Conservation (phyloP, 2,113 vertebrate species). For the Pelvicachromis taeniatus region DNA sequence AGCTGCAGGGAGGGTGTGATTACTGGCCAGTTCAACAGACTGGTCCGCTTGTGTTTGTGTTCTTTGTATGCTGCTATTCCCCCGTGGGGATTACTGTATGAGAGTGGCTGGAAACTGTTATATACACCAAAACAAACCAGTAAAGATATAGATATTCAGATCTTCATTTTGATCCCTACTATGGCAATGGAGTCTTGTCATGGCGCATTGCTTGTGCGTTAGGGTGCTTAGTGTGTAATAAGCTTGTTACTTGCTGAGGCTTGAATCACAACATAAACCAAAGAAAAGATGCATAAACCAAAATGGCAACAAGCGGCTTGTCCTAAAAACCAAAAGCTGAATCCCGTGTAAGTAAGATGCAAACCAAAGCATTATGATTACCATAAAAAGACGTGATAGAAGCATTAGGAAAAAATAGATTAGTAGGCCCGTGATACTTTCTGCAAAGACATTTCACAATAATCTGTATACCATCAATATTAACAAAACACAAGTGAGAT, state of each 20-base stretch:
- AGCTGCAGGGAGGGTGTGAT: neutral
- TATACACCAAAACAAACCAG: neutral
- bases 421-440: neutral
- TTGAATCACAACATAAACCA: neutral
- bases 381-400: neutral
- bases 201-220: neutral
- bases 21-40: neutral
- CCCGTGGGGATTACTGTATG: neutral
- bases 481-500: neutral
- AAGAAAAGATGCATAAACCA: neutral
- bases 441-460: neutral
- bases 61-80: neutral
- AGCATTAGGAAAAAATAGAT: neutral
- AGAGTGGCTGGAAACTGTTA: neutral
- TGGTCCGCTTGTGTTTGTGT: neutral
- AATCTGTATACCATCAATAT: neutral
- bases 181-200: neutral
- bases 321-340: neutral
- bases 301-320: neutral
- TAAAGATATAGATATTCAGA: neutral
- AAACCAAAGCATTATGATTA: neutral
- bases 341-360: neutral
- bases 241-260: neutral
- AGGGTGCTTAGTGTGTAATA: neutral
- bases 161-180: neutral